Percentiles rank a stretch among this genome's conserved stretches.
These are phyloP conservation scores for Seladonia tumulorum DNA, from an alignment of 2,888 invertebrate species.

Conservation along the genomic window DNA sequence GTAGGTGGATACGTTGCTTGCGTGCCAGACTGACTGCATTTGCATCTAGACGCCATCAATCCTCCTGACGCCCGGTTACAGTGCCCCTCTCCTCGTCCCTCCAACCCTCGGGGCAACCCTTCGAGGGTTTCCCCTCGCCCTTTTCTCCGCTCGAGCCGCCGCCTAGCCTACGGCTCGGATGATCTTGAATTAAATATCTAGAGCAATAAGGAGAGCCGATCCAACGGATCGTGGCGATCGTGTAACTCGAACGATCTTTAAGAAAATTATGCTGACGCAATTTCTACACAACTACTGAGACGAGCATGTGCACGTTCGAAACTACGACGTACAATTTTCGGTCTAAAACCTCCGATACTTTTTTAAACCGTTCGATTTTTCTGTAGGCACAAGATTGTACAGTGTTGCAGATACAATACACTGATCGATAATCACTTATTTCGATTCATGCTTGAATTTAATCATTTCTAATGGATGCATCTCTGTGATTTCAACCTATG, in stretches of 20 bases:
- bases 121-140: slow-evolving; percentile 50
- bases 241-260: not conserved
- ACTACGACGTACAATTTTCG: not conserved
- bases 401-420: not conserved
- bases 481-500: too few species aligned
- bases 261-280: not conserved
- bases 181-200: slow-evolving; percentile 81
- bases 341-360: not conserved
- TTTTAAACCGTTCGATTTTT: not conserved
- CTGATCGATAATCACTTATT: not conserved
- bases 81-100: slow-evolving; percentile 53
- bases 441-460: not conserved
- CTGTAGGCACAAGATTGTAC: not conserved
- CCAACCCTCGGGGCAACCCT: slow-evolving; percentile 52
- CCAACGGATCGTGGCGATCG: not conserved
- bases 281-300: not conserved
- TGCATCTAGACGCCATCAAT: slow-evolving; percentile 85
- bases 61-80: slow-evolving; percentile 83
- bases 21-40: slow-evolving; percentile 83
- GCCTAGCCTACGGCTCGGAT: slow-evolving; percentile 58
- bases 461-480: too few species aligned
- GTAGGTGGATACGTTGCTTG: slow-evolving; percentile 83
- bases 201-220: slow-evolving; percentile 72
- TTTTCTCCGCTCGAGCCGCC: slow-evolving; percentile 33
- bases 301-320: not conserved